Percentiles rank a stretch among this genome's conserved stretches.
phyloP scores from a whole-genome alignment of 2,113 vertebrate species.

The Elanus axillaris region DNA sequence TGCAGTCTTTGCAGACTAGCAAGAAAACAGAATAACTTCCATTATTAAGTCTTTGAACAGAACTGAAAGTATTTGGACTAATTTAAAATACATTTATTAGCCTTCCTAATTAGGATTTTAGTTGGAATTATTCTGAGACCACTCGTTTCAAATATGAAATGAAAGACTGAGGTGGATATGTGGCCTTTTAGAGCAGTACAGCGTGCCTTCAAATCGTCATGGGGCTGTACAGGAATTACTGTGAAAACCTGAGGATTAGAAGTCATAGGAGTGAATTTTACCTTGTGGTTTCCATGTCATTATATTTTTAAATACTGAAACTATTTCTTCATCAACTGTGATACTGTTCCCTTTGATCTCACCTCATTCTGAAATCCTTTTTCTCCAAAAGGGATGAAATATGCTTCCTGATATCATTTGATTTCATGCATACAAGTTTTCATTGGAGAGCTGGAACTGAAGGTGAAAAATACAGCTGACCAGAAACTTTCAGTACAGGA shows the following conservation, averaged over 20 bases:
- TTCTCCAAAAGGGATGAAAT: not conserved
- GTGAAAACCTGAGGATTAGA: not conserved
- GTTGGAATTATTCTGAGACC: not conserved
- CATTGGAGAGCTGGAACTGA: not conserved
- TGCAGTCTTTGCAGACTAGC: not conserved
- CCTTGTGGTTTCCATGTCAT: not conserved
- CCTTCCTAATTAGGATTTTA: not conserved
- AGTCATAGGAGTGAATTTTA: not conserved
- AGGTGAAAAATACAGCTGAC: not conserved
- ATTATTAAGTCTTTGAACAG: not conserved
- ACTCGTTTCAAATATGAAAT: not conserved
- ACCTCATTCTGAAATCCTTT: not conserved
- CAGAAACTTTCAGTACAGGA: not conserved
- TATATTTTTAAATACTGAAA: not conserved
- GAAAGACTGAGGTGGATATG: not conserved
- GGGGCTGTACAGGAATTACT: not conserved
- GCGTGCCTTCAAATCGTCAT: not conserved
- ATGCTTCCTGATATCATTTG: not conserved
- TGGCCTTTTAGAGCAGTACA: not conserved
- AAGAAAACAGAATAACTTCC: not conserved
- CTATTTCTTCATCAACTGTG: not conserved
- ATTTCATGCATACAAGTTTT: not conserved
- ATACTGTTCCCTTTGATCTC: not conserved
- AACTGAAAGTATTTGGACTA: not conserved
- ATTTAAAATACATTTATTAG: not conserved